Evolutionary conservation across 2,888 invertebrate genomes (phyloP).

Genomic region (Elmis aenea): DNA sequence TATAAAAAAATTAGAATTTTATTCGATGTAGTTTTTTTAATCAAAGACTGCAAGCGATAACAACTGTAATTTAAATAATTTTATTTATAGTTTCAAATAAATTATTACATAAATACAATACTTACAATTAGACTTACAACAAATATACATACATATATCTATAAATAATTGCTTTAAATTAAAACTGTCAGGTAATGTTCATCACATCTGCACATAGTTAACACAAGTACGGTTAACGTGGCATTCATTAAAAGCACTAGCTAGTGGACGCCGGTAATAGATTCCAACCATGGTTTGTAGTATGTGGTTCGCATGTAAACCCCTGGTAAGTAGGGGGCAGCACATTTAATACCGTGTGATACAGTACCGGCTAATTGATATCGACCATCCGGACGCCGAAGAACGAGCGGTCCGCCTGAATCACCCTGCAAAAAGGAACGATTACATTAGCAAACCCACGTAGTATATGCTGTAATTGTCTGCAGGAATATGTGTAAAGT

Average conservation of each 20-base stretch:
- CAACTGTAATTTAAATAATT: too few relatives aligned
- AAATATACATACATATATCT: conserved; percentile 19
- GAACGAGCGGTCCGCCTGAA: conserved; percentile 84
- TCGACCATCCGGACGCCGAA: conserved; percentile 76
- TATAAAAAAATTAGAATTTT: too few relatives aligned
- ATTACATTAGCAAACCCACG: conserved; percentile 3
- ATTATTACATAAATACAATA: too few relatives aligned
- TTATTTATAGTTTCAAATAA: too few relatives aligned
- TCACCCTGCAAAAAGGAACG: conserved; percentile 67
- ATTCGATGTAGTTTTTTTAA: too few relatives aligned
- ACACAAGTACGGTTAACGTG: too few relatives aligned
- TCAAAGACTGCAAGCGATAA: too few relatives aligned
- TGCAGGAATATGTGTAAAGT: too few relatives aligned
- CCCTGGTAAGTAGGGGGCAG: conserved; percentile 85
- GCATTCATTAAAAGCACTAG: conserved; percentile 1
- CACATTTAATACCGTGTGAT: conserved; percentile 92
- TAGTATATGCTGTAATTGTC: too few relatives aligned
- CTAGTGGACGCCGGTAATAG: conserved; percentile 73
- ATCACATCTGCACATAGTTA: conserved; percentile 30
- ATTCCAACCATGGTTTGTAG: conserved; percentile 87
- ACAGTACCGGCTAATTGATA: conserved; percentile 89
- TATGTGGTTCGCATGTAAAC: conserved; percentile 91
- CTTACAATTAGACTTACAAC: too few relatives aligned
- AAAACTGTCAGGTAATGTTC: conserved; percentile 30
- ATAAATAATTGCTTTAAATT: conserved; percentile 19